Base-by-base conservation (phyloP, 2,113 vertebrate genomes). In the Platysteira castanea region DNA sequence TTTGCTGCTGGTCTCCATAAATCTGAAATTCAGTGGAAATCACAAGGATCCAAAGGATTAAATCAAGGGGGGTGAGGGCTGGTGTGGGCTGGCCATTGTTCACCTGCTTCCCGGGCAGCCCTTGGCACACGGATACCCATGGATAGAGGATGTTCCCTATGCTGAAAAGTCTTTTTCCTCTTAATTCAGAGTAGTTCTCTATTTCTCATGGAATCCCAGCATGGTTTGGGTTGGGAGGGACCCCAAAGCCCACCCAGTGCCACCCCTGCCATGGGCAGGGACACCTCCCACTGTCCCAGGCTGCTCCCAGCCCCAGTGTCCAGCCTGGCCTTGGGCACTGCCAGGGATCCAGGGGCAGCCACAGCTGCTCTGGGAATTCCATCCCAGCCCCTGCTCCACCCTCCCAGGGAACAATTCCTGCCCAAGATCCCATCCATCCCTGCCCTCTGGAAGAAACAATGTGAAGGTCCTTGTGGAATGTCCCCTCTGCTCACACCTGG, bases 81-180 rank as follows among this genome's bases (percentile, higher is more conserved):
- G 70, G 4, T 3, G 3, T 7, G 24, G 52, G 16, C 15, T 23
- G n/a, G 23, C 2, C 6, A 0, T 24, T 13, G 10, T 1, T 73
- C 74, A 21, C 11, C 53, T 13, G 35, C n/a, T 31, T 69, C 35
- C 14, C 0, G 0, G 16, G 22, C 6, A 3, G 24, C 39, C 59
- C 50, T 10, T 5, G 53, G 82, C 71, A 50, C 35, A 7, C 0
- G 1, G 59, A 52, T 11, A 15, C 41, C n/a, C 7, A n/a, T 0
- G 1, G n/a, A 35, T 24, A 37, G 47, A 5, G 10, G 39, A 21
- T 23, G 4, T 9, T 17, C 47, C 19, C 2, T 7, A 4, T 35
- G 11, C 0, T 0, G 6, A 2, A 33, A 33, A n/a, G 16, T 2
- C 33, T 39, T 52, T 33, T 37, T 16, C 23, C 28, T 24, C 23